These are phyloP conservation scores for Leptosomus discolor DNA, from an alignment of 2,113 vertebrate species.

Conservation along the genomic window DNA sequence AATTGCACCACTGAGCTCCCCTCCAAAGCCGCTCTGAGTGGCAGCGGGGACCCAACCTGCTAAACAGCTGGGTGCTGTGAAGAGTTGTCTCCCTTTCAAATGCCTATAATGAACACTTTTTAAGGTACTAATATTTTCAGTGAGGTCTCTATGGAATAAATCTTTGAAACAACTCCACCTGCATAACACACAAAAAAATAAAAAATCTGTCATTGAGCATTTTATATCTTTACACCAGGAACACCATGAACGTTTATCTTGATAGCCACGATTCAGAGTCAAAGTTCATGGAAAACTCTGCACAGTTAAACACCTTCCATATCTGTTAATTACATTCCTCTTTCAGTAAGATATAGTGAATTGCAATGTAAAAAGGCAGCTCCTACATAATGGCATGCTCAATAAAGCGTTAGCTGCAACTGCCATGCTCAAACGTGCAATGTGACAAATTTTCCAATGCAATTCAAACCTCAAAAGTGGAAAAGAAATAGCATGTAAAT, in stretches of 20 bases:
- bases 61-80: not conserved
- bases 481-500: conserved; percentile 20
- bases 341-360: not conserved
- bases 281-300: not conserved
- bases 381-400: not conserved
- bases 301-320: not conserved
- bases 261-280: not conserved
- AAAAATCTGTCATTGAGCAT: not conserved
- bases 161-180: not conserved
- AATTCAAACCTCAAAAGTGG: not conserved
- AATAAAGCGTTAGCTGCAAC: not conserved
- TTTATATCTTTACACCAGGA: not conserved
- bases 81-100: not conserved
- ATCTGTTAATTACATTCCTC: not conserved
- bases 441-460: not conserved
- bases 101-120: not conserved
- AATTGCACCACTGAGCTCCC: not conserved
- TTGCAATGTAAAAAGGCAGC: not conserved
- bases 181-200: not conserved
- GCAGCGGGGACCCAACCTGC: not conserved
- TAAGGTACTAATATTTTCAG: not conserved
- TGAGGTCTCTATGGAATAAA: not conserved
- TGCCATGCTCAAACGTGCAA: not conserved
- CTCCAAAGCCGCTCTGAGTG: not conserved
- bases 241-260: not conserved